A percentile compares a stretch with the other conserved stretches of the same genome.
Evolutionary conservation across 2,113 vertebrate genomes (phyloP).

Genomic region (Heterocephalus glaber): DNA sequence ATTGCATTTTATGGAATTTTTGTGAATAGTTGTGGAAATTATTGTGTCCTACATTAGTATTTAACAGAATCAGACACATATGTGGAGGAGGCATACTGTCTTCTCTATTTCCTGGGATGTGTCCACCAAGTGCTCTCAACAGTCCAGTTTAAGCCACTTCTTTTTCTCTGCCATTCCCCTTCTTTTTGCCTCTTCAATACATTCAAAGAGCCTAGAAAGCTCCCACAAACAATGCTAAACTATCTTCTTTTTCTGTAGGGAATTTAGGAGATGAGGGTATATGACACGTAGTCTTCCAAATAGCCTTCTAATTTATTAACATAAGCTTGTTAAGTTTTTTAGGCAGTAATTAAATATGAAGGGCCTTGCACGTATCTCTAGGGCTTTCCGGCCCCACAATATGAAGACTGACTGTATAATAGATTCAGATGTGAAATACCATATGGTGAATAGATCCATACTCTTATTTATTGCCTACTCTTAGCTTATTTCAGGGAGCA

Average conservation of each 20-base stretch:
- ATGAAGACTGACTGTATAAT: neutral
- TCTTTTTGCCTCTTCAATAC: neutral
- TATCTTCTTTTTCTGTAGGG: neutral
- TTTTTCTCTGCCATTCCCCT: neutral
- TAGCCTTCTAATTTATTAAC: neutral
- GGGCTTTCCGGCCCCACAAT: neutral
- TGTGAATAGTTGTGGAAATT: neutral
- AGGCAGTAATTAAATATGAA: slow-evolving; percentile 7
- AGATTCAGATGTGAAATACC: neutral
- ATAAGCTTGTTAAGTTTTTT: neutral
- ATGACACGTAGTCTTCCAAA: neutral
- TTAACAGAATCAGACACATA: neutral
- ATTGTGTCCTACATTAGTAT: neutral
- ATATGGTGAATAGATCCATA: neutral
- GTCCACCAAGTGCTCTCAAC: neutral
- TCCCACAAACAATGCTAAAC: neutral
- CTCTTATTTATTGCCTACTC: slow-evolving; percentile 3
- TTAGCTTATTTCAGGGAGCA: slow-evolving; percentile 24
- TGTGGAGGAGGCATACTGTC: neutral
- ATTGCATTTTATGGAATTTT: neutral
- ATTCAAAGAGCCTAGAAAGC: neutral
- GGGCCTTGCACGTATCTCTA: neutral
- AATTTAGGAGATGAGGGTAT: neutral
- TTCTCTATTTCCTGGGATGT: neutral
- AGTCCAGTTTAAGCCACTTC: neutral